Base-by-base conservation (phyloP, 2,113 vertebrate genomes). In the Sciurus niger region DNA sequence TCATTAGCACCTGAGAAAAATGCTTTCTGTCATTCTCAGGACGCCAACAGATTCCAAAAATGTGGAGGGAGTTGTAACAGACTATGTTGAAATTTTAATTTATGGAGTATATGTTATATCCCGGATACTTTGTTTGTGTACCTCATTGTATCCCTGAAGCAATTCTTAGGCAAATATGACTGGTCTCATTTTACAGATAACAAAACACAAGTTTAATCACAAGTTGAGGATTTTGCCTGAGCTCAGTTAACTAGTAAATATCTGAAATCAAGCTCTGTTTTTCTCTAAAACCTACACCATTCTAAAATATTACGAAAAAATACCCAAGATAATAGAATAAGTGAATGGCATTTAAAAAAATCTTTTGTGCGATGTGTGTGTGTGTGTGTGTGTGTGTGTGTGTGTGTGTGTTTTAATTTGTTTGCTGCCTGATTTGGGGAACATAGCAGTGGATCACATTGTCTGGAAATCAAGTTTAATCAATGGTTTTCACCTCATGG, bases 1-100 rank as follows among this genome's bases (percentile, higher is more conserved):
- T 87, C 89, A 86, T 96, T 95, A 95, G 43, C 83, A 84, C 65
- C 65, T 79, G 92, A 97, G 65, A 86, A 91, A 84, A 79, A 92
- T 84, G 51, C 82, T 96, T 89, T 89, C 77, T 95, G 91, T 97
- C 84, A 92, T 92, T 89, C 80, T 93, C 55, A 84, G 76, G 51
- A 91, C 58, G 3, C 77, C 40, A 58, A 10, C 43, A 70, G 55
- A 80, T 80, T 80, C 53, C 70, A 72, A 87, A 93, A 94, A 65
- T 82, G 90, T 80, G 58, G 53, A 82, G 32, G 1, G 14, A 85
- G 55, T 93, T 70, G 17, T 9, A 37, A 60, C 20, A 30, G 51
- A 30, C 25, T 63, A 34, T 40, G 16, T 32, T 80, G n/a, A 77
- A 37, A 70, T 73, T 87, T 28, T 28, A 94, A 67, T 89, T 95